Conservation (phyloP, 2,888 invertebrate species). For the Agrochola lota region DNA sequence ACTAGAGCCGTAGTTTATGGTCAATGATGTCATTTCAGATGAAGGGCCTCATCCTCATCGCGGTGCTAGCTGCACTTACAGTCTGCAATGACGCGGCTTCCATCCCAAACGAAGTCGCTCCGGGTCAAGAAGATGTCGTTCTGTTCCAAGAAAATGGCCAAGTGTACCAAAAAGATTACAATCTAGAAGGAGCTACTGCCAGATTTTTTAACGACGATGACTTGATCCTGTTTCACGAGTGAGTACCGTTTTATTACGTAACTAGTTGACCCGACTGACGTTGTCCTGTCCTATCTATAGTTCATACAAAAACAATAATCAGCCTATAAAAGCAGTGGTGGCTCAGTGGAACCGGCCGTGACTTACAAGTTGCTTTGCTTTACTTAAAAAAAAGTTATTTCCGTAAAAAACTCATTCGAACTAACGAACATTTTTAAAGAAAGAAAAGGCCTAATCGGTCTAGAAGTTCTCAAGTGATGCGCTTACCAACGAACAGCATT, state of each 20-base stretch:
- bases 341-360: too few species aligned
- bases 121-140: slow-evolving; percentile 13
- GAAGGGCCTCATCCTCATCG: slow-evolving; percentile 23
- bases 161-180: slow-evolving; percentile 14
- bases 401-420: too few species aligned
- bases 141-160: not conserved
- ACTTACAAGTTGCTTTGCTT: too few species aligned
- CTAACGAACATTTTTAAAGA: too few species aligned
- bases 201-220: not conserved
- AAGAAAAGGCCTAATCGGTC: too few species aligned
- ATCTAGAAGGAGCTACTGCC: not conserved
- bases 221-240: slow-evolving; percentile 8
- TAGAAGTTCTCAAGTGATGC: too few species aligned
- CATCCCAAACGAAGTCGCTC: not conserved
- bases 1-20: not conserved
- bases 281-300: too few species aligned
- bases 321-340: too few species aligned
- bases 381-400: too few species aligned
- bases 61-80: slow-evolving; percentile 18
- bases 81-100: slow-evolving; percentile 5
- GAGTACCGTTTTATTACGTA: not conserved
- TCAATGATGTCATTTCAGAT: slow-evolving; percentile 15
- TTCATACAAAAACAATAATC: too few species aligned
- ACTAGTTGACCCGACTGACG: too few species aligned
- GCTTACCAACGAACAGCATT: too few species aligned